A percentile compares a stretch with the other conserved stretches of the same genome.
phyloP scores from a whole-genome alignment of 1,140 invertebrate species.

The Drosophila insularis region DNA sequence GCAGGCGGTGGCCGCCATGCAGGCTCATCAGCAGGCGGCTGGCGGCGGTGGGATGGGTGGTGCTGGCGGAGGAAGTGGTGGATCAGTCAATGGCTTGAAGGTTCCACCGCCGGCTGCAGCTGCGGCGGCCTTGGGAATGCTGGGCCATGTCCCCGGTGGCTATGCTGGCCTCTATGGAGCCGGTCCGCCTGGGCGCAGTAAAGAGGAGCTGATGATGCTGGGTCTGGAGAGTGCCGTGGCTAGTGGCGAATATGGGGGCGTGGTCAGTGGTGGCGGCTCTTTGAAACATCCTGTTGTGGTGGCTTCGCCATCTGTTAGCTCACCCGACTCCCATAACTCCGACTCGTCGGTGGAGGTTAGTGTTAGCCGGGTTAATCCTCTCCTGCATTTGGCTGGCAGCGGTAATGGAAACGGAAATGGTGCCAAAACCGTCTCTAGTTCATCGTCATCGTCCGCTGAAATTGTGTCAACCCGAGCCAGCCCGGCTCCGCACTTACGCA shows the following conservation, averaged over 20 bases:
- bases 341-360: constrained; percentile 87
- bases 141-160: constrained; percentile 83
- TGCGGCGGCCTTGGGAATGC: constrained; percentile 73
- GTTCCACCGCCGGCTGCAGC: constrained; percentile 76
- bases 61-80: constrained; percentile 44
- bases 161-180: constrained; percentile 82
- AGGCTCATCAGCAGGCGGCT: constrained; percentile 71
- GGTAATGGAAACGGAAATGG: constrained; percentile 15
- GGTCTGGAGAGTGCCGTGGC: constrained; percentile 85
- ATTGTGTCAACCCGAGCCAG: constrained; percentile 55
- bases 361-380: constrained; percentile 83
- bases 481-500: constrained; percentile 82
- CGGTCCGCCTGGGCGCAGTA: constrained; percentile 78
- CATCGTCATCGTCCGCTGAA: constrained; percentile 32
- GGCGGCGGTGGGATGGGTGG: constrained; percentile 27
- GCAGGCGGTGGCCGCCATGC: constrained; percentile 83
- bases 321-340: constrained; percentile 90
- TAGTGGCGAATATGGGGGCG: constrained; percentile 16
- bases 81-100: constrained; percentile 55
- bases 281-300: constrained; percentile 79
- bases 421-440: constrained; percentile 72
- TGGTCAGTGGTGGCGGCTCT: constrained; percentile 6
- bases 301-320: constrained; percentile 87
- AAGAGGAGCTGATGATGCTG: constrained; percentile 86
- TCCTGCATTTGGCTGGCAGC: constrained; percentile 48